A percentile compares a stretch with the other conserved stretches of the same genome.
These are phyloP conservation scores for Neopelma chrysocephalum DNA, from an alignment of 2,797 vertebrate species.

Conservation along the genomic window DNA sequence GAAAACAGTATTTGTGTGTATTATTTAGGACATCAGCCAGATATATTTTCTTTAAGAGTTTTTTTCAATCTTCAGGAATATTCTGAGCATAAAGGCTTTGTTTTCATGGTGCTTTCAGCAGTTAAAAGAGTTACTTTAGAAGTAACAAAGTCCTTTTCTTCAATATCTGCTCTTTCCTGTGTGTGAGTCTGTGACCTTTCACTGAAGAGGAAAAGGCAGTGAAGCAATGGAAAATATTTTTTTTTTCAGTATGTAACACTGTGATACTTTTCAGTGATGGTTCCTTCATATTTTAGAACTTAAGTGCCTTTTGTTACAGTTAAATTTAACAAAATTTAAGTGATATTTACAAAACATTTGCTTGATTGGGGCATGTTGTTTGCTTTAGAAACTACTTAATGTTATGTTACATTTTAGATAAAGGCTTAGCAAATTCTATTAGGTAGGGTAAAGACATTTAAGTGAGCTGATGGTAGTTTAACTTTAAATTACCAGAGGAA, in stretches of 20 bases:
- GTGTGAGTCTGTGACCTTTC: neutral
- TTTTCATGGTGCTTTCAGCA: neutral
- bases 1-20: neutral
- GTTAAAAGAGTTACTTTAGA: constrained; percentile 6
- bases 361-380: neutral
- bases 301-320: neutral
- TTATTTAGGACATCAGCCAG: neutral
- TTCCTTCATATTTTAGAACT: neutral
- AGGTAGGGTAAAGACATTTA: neutral
- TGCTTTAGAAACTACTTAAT: neutral
- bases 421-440: neutral
- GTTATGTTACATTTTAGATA: neutral
- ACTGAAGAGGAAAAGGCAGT: constrained; percentile 10
- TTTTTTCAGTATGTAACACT: neutral
- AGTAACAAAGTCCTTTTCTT: constrained; percentile 47
- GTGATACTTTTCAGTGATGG: neutral
- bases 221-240: constrained; percentile 51
- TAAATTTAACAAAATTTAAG: neutral
- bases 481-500: neutral
- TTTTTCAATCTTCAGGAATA: neutral
- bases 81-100: neutral
- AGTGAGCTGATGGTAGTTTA: neutral
- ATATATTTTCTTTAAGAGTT: neutral
- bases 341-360: neutral
- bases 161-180: neutral